Base-by-base conservation (phyloP, 2,113 vertebrate species). In the Gavialis gangeticus region DNA sequence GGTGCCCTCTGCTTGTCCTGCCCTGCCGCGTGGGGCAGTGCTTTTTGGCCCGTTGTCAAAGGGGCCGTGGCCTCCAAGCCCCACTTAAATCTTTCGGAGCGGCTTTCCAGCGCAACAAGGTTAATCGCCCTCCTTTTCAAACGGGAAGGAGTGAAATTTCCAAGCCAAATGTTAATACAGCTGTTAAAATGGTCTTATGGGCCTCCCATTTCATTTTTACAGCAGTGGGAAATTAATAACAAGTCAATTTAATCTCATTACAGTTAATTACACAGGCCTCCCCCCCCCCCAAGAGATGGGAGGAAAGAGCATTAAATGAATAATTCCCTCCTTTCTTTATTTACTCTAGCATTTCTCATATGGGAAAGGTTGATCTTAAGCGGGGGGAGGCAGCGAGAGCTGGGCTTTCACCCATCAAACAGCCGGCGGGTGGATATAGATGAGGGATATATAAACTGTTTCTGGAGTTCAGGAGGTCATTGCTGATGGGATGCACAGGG, bases 231-330 rank as follows among this genome's bases (percentile, higher is more conserved):
- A 97, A 97, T 96, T 90, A 97, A 97, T 97, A 98, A 96, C 90
- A 93, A 97, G 87, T 98, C 97, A 93, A 94, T 98, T 98, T 97
- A 97, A 97, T 97, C 95, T 97, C 96, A 97, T 98, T 98, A 97
- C 78, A 96, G 95, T 98, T 98, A 98, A 98, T 98, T 98, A 97
- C 95, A 96, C 88, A 92, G 97, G 89, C 85, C 93, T 96, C 97
- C 96, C 3, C 92, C 97, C 95, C 92, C 92, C 97, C 95, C 92
- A 92, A 82, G 95, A 96, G 97, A 95, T 77, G 57, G 95, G 92
- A 71, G 71, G 75, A 25, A 21, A 57, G 78, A 95, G 37, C 91
- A 90, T 97, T 97, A 97, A 97, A 97, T 98, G 95, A 97, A 94
- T 93, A 94, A 84, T 85, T 97, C 92, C 93, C 87, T 92, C 79